A percentile compares a stretch with the other conserved stretches of the same genome.
Evolutionary conservation across 2,888 invertebrate genomes (phyloP).

Genomic region (Anaspis maculata): DNA sequence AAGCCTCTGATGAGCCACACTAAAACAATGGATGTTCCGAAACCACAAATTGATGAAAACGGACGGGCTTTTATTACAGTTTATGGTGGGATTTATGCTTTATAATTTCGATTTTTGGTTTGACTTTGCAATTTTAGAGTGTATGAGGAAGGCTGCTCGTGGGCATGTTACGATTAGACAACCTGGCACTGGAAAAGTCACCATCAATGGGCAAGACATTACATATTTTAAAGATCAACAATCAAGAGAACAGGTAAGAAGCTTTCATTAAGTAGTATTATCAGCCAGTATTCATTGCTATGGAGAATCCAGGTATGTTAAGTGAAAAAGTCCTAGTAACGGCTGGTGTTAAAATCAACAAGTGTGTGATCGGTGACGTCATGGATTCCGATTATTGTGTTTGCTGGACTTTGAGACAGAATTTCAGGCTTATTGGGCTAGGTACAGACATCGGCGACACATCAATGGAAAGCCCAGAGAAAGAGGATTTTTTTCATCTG

Average conservation of each 20-base stretch:
- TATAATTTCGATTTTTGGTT: not conserved
- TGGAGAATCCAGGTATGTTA: too few species aligned
- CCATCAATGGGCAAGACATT: conserved; percentile 72
- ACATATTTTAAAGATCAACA: conserved; percentile 66
- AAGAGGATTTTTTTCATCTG: too few species aligned
- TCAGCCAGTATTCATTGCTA: too few species aligned
- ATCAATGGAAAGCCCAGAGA: too few species aligned
- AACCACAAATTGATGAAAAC: conserved; percentile 59
- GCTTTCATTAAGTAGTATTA: too few species aligned
- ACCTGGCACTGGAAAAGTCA: conserved; percentile 76
- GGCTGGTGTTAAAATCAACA: too few species aligned
- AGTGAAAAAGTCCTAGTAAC: too few species aligned
- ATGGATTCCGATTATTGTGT: too few species aligned
- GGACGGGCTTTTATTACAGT: conserved; percentile 65
- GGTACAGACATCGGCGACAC: too few species aligned
- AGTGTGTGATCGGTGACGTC: too few species aligned
- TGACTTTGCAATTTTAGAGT: conserved; percentile 46
- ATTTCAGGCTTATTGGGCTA: too few species aligned
- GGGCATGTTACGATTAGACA: conserved; percentile 72
- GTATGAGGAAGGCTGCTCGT: conserved; percentile 60
- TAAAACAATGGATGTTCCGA: conserved; percentile 54
- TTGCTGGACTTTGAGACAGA: too few species aligned
- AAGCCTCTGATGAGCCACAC: conserved; percentile 52
- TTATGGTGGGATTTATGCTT: conserved; percentile 44
- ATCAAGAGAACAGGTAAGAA: conserved; percentile 69